Conservation (phyloP, 2,113 vertebrate species). For the Alethe castanea region DNA sequence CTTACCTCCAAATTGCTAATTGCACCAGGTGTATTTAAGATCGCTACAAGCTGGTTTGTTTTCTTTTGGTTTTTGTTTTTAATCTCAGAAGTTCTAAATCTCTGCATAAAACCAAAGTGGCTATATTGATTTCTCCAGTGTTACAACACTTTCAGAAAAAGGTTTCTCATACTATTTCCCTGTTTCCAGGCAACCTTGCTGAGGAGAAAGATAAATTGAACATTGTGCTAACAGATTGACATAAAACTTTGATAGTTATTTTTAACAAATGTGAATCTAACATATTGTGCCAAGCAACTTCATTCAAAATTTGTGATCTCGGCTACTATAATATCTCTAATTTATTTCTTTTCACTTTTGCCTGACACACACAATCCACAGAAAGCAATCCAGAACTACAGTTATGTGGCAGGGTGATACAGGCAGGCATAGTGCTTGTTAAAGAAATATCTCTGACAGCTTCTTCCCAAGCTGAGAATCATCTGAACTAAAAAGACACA, state of each 20-base stretch:
- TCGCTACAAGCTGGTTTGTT: neutral
- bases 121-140: neutral
- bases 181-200: constrained; percentile 45
- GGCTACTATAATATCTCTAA: neutral
- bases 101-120: neutral
- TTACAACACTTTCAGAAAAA: neutral
- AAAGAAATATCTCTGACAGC: neutral
- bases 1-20: neutral
- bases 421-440: neutral
- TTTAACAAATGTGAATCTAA: constrained; percentile 37
- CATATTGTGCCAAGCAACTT: neutral
- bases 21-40: neutral
- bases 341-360: constrained; percentile 37
- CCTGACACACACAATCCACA: neutral
- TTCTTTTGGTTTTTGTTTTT: neutral
- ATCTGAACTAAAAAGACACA: neutral
- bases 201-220: constrained; percentile 17
- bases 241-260: neutral
- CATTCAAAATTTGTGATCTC: constrained; percentile 22
- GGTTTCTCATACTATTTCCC: constrained; percentile 1
- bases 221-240: constrained; percentile 4
- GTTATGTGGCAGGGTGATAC: neutral
- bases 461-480: neutral
- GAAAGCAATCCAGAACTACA: neutral
- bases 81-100: neutral